Conservation (phyloP, 1,140 invertebrate species). For the Proctacanthus coquilletti region DNA sequence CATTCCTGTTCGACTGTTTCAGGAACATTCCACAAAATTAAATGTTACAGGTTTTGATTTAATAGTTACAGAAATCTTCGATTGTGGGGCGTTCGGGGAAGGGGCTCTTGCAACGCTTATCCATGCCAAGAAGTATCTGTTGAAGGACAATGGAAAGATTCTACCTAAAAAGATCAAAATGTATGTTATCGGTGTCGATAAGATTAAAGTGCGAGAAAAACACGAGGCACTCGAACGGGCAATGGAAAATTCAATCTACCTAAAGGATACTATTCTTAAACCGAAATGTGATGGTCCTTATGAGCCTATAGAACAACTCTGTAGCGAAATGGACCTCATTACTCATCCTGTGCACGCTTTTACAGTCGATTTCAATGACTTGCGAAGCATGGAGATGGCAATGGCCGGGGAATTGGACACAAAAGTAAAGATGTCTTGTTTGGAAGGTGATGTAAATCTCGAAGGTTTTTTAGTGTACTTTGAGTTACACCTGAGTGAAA, state of each 20-base stretch:
- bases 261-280: conserved; percentile 29
- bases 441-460: conserved; percentile 33
- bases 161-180: conserved; percentile 48
- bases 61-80: conserved; percentile 62
- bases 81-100: conserved; percentile 63
- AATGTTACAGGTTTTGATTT: conserved; percentile 38
- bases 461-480: conserved; percentile 57
- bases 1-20: conserved; percentile 30
- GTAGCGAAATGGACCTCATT: conserved; percentile 40
- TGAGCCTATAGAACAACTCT: conserved; percentile 43
- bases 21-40: conserved; percentile 38
- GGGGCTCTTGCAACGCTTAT: conserved; percentile 45
- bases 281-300: conserved; percentile 39
- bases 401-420: conserved; percentile 29
- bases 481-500: conserved; percentile 50
- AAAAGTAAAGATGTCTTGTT: conserved; percentile 22
- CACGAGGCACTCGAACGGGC: conserved; percentile 19
- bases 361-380: conserved; percentile 47
- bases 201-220: conserved; percentile 30
- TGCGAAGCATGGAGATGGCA: conserved; percentile 33
- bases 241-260: conserved; percentile 16
- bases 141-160: conserved; percentile 33
- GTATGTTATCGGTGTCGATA: conserved; percentile 42
- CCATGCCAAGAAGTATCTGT: conserved; percentile 47
- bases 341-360: conserved; percentile 40